Evolutionary conservation across 1,140 invertebrate species (phyloP), one percentile per base, ranked within the genome.

Genomic region (Bathynomus jamesi): DNA sequence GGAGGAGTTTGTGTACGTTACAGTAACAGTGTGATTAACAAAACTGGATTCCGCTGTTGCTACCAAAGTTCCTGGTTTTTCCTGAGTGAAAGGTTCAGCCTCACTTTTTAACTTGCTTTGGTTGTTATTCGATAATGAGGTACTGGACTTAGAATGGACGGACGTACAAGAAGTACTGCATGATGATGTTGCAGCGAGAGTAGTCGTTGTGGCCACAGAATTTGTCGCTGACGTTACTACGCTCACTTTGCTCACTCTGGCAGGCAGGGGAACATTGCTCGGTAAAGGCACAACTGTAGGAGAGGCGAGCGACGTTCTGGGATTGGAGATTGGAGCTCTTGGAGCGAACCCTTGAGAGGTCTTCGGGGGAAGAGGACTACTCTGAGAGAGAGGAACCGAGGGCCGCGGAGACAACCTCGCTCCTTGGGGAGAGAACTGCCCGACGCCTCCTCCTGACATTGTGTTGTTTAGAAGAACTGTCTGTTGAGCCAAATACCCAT

Each of bases 401-500:
- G 65, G 66, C 65, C 25, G 63, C 25, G 61, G 29, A 78, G 24
- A 83, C 81, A 75, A 88, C 87, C 4, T 89, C 89, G 71, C 67
- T 28, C 71, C 75, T 32, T 77, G 76, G 17, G 76, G 76, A 24
- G 76, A 75, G 28, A 75, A 77, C 70, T 75, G 73, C 21, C 73
- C 73, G 65, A 75, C 69, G 10, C 71, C 70, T 24, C 73, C 76
- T 76, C 88, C 84, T 25, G 89, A 89, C 81, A 93, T 93, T 10
- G 91, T 91, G 79, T 87, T 92, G 76, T 94, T 92, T 28, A 94
- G 78, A 70, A 93, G 79, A 28, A 90, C 90, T 1, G 91, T 93
- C 79, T 93, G 92, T 78, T 93, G 91, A 4, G 91, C 90, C 68
- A 95, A 82, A 83, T 94, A 95, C 4, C 90, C 92, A 79, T 89